Conservation (phyloP, 2,113 vertebrate genomes). For the Haemorhous mexicanus region DNA sequence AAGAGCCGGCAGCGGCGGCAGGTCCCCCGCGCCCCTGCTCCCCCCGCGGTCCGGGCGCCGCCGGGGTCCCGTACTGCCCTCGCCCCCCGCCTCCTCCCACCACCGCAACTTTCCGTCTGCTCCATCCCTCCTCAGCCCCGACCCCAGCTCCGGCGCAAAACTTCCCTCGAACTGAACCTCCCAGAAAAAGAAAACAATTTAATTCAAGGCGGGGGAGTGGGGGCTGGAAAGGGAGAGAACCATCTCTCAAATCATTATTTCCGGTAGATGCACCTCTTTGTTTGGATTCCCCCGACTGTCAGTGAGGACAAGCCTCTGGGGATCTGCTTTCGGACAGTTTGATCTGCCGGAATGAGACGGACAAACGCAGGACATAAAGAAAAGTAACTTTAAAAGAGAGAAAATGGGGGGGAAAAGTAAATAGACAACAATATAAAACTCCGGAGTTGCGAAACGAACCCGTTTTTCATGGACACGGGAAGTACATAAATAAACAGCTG, state of each 20-base stretch:
- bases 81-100: neutral
- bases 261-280: slow-evolving; percentile 80
- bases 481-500: slow-evolving; percentile 6
- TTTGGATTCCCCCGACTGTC: slow-evolving; percentile 73
- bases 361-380: neutral
- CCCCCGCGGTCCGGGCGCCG: slow-evolving; percentile 13
- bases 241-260: slow-evolving; percentile 73
- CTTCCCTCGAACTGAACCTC: slow-evolving; percentile 57
- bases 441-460: slow-evolving; percentile 37
- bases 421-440: neutral
- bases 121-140: slow-evolving; percentile 14
- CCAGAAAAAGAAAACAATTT: neutral
- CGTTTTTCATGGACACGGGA: neutral
- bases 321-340: slow-evolving; percentile 45
- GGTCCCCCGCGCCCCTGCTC: slow-evolving; percentile 73
- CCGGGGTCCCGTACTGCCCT: slow-evolving; percentile 11
- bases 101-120: slow-evolving; percentile 36
- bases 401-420: fast-evolving
- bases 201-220: neutral
- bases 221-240: slow-evolving; percentile 25
- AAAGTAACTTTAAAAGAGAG: neutral
- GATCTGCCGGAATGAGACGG: neutral
- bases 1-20: slow-evolving; percentile 78
- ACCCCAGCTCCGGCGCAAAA: neutral
- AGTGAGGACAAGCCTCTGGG: slow-evolving; percentile 44